Evolutionary conservation across 53 echinoderm and acorn worm species (phyloP).

Genomic region (Henricia sp.): DNA sequence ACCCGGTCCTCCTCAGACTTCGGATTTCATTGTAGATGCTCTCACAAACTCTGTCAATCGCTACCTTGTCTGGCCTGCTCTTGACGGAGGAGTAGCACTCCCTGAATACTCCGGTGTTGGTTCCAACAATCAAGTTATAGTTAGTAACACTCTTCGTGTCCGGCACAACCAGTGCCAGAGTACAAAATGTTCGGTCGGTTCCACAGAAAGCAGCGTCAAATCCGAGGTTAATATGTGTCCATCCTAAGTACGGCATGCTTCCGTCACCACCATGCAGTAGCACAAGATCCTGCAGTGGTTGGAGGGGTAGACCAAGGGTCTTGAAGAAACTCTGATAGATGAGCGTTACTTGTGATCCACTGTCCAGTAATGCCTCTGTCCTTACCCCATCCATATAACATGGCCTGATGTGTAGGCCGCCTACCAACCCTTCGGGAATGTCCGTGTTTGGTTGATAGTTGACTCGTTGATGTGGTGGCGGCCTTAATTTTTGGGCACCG

Average conservation of each 20-base stretch:
- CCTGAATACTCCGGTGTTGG: constrained; percentile 29
- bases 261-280: constrained; percentile 7
- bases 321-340: constrained; percentile 48
- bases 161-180: constrained; percentile 60
- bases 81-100: not conserved
- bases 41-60: constrained; percentile 7
- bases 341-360: too few species aligned
- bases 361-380: constrained; percentile 54
- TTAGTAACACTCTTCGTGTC: constrained; percentile 3
- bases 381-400: constrained; percentile 61
- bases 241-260: constrained; percentile 47
- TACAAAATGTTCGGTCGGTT: not conserved
- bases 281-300: constrained; percentile 34
- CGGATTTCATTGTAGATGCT: constrained; percentile 22
- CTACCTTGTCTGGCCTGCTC: not conserved
- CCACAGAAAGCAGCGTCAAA: constrained; percentile 48
- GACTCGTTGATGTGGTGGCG: not conserved
- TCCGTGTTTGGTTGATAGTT: not conserved
- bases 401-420: not conserved
- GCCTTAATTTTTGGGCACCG: constrained; percentile 3
- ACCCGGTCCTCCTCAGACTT: not conserved
- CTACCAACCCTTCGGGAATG: not conserved
- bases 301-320: not conserved
- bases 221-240: constrained; percentile 23
- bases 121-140: constrained; percentile 18